Evolutionary conservation across 2,797 vertebrate genomes (phyloP).

Genomic region (Taeniopygia guttata): DNA sequence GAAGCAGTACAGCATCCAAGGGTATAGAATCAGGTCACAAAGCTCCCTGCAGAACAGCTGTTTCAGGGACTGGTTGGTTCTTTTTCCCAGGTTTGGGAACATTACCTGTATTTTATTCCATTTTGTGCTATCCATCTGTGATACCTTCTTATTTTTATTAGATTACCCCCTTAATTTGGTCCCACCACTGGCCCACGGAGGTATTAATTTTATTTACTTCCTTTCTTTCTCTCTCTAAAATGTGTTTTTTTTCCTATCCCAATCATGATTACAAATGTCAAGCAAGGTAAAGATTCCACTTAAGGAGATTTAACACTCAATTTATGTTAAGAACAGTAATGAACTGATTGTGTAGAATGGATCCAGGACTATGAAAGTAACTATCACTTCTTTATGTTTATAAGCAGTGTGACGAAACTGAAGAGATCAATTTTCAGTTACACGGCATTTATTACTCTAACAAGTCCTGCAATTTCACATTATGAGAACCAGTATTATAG

Average conservation of each 20-base stretch:
- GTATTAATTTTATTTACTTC: not conserved
- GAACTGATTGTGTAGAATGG: not conserved
- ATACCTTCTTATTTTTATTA: not conserved
- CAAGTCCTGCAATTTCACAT: not conserved
- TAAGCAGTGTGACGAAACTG: not conserved
- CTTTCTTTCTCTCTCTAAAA: not conserved
- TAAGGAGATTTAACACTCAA: not conserved
- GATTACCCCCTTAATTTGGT: not conserved
- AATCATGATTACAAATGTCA: not conserved
- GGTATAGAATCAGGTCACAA: not conserved
- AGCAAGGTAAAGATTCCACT: not conserved
- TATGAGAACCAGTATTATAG: not conserved
- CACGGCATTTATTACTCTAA: not conserved
- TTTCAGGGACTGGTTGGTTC: not conserved
- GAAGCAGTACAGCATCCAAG: not conserved
- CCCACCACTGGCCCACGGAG: not conserved
- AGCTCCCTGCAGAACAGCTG: not conserved
- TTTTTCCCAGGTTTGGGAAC: not conserved
- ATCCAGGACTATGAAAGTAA: not conserved
- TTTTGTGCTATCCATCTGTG: not conserved
- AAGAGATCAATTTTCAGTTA: constrained; percentile 17
- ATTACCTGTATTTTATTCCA: not conserved
- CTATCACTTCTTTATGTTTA: not conserved
- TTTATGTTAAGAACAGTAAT: not conserved
- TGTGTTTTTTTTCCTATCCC: not conserved